phyloP scores from a whole-genome alignment of 2,797 vertebrate species.

The Manis crassicaudata region DNA sequence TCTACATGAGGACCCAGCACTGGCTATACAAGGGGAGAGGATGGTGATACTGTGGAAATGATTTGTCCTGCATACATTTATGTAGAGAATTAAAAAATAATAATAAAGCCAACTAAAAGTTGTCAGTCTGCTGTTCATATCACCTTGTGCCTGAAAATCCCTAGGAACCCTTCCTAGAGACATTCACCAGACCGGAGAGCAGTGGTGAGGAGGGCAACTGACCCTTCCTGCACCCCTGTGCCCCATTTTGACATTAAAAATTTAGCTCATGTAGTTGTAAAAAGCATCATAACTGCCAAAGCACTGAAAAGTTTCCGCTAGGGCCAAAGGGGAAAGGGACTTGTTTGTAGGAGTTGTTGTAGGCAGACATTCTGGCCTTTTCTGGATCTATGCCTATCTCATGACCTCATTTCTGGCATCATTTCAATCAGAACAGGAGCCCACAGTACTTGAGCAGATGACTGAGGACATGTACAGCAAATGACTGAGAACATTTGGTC shows the following conservation, averaged over 20 bases:
- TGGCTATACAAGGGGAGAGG: not conserved
- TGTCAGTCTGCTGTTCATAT: not conserved
- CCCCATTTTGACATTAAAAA: constrained; percentile 4
- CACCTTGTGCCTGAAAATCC: not conserved
- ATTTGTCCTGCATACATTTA: not conserved
- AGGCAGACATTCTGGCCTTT: not conserved
- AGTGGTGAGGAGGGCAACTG: not conserved
- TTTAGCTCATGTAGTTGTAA: not conserved
- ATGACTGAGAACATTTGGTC: not conserved
- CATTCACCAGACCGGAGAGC: not conserved
- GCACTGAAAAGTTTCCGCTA: not conserved
- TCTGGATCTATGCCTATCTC: not conserved
- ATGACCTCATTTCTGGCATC: not conserved
- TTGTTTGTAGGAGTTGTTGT: not conserved
- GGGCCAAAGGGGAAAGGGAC: not conserved
- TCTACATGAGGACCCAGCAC: not conserved
- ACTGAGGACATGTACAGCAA: not conserved
- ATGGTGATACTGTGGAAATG: not conserved
- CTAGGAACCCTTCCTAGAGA: not conserved
- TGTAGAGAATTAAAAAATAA: not conserved
- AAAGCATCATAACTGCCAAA: not conserved
- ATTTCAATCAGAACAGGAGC: not conserved
- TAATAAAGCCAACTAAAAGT: not conserved
- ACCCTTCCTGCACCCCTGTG: not conserved
- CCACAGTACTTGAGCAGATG: not conserved